phyloP scores from a whole-genome alignment of 2,888 invertebrate genomes.

The Seira sanloemensis region DNA sequence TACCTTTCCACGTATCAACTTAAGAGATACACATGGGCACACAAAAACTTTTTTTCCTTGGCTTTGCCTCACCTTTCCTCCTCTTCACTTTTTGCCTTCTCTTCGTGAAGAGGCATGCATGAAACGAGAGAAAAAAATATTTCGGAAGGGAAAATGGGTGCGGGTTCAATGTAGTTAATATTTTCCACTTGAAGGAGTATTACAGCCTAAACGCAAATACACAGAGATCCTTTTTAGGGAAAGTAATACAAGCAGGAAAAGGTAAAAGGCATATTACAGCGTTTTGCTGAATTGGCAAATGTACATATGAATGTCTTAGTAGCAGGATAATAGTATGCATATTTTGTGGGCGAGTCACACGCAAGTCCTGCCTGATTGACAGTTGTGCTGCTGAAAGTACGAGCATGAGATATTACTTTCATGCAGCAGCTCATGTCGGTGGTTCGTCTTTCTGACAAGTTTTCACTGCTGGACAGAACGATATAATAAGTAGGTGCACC shows the following conservation, averaged over 20 bases:
- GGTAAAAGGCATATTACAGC: too few species aligned
- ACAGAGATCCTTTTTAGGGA: too few species aligned
- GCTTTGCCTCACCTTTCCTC: not conserved
- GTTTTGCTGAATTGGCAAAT: too few species aligned
- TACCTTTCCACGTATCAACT: not conserved
- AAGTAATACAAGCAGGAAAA: too few species aligned
- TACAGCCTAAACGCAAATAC: too few species aligned
- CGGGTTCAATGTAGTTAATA: not conserved
- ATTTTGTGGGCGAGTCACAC: slow-evolving; percentile 24
- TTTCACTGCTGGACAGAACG: not conserved
- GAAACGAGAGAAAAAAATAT: not conserved
- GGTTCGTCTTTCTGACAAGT: not conserved
- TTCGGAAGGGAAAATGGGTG: not conserved
- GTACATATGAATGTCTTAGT: not conserved
- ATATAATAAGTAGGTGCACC: not conserved
- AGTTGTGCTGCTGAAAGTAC: slow-evolving; percentile 18
- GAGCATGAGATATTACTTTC: not conserved
- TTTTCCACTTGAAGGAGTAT: not conserved
- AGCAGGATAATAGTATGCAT: not conserved
- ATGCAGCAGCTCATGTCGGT: not conserved
- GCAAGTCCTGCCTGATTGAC: slow-evolving; percentile 58
- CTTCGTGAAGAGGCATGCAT: not conserved
- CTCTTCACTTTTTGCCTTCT: not conserved
- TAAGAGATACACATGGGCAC: not conserved
- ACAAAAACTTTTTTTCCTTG: not conserved